phyloP scores from a whole-genome alignment of 2,113 vertebrate genomes.

The Sardina pilchardus region DNA sequence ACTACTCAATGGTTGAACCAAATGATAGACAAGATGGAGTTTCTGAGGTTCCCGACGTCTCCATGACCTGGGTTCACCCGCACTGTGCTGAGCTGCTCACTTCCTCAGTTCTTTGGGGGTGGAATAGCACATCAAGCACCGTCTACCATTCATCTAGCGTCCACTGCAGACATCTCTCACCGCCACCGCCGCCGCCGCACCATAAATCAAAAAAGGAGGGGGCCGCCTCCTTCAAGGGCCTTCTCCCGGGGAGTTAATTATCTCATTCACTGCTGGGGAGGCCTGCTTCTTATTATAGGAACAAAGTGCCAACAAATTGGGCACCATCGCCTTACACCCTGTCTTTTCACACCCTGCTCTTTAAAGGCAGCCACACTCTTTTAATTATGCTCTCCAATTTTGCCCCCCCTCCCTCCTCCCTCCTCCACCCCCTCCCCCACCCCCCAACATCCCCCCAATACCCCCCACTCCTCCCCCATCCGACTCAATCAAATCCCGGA shows the following conservation, averaged over 20 bases:
- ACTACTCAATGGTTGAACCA: not conserved
- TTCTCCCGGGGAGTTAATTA: slow-evolving; percentile 75
- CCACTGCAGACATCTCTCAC: slow-evolving; percentile 48
- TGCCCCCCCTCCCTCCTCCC: slow-evolving; percentile 34
- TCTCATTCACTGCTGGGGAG: slow-evolving; percentile 66
- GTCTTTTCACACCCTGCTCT: slow-evolving; percentile 53
- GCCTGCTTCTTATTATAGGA: slow-evolving; percentile 76
- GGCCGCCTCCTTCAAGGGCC: slow-evolving; percentile 49
- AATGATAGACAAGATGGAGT: not conserved
- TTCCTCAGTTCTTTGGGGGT: slow-evolving; percentile 47
- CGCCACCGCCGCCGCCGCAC: slow-evolving; percentile 29
- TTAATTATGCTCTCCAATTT: slow-evolving; percentile 65
- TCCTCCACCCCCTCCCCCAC: slow-evolving; percentile 40
- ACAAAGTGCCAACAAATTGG: slow-evolving; percentile 79
- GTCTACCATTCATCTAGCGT: slow-evolving; percentile 56
- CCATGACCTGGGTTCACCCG: not conserved
- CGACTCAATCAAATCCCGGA: slow-evolving; percentile 56
- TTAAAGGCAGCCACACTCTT: slow-evolving; percentile 56
- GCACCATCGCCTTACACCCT: slow-evolving; percentile 58
- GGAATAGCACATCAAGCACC: slow-evolving; percentile 57
- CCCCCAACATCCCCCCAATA: slow-evolving; percentile 36
- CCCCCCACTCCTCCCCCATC: slow-evolving; percentile 46
- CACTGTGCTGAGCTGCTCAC: not conserved
- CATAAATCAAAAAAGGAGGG: slow-evolving; percentile 64
- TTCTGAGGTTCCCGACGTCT: not conserved